A percentile compares a stretch with the other conserved stretches of the same genome.
phyloP scores from a whole-genome alignment of 37 sponge, comb jelly and placozoan genomes.

The Dysidea cf. avara region DNA sequence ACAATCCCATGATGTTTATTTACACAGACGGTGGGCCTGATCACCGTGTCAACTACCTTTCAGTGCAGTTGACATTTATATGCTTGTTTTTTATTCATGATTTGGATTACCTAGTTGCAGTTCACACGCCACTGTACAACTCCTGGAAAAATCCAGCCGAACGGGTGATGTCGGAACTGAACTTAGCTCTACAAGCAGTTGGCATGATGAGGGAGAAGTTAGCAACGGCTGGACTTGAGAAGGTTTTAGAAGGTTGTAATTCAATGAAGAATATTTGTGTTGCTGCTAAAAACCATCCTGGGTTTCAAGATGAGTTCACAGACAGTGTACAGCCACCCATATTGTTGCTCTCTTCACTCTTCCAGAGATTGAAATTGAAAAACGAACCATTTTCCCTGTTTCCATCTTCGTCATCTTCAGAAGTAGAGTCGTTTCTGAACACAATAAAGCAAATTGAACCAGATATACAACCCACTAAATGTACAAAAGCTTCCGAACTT shows the following conservation, averaged over 20 bases:
- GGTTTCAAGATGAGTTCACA: not conserved
- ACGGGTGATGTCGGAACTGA: conserved; percentile 25
- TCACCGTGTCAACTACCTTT: conserved; percentile 3
- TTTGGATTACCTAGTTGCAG: conserved; percentile 25
- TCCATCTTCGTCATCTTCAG: conserved; percentile 1
- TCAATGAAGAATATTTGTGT: not conserved
- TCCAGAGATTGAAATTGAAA: conserved; percentile 24
- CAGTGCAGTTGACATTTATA: conserved; percentile 11
- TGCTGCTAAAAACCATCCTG: conserved; percentile 11
- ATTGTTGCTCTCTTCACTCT: conserved; percentile 6
- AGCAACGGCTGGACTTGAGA: not conserved
- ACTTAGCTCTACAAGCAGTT: conserved; percentile 22
- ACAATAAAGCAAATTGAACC: conserved; percentile 7
- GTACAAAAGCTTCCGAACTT: conserved; percentile 6
- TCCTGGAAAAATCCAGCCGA: conserved; percentile 34
- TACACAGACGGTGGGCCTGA: conserved; percentile 11
- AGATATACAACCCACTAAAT: not conserved
- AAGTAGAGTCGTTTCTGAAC: not conserved
- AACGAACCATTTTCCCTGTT: not conserved
- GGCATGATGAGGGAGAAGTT: conserved; percentile 3
- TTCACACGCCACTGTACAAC: conserved; percentile 28
- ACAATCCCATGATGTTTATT: not conserved
- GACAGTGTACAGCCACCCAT: conserved; percentile 21
- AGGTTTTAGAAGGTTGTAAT: conserved; percentile 2
- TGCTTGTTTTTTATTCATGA: conserved; percentile 11